Percentiles rank a stretch among this genome's conserved stretches.
Conservation (phyloP, 2,113 vertebrate genomes). For the Siphamia tubifer region DNA sequence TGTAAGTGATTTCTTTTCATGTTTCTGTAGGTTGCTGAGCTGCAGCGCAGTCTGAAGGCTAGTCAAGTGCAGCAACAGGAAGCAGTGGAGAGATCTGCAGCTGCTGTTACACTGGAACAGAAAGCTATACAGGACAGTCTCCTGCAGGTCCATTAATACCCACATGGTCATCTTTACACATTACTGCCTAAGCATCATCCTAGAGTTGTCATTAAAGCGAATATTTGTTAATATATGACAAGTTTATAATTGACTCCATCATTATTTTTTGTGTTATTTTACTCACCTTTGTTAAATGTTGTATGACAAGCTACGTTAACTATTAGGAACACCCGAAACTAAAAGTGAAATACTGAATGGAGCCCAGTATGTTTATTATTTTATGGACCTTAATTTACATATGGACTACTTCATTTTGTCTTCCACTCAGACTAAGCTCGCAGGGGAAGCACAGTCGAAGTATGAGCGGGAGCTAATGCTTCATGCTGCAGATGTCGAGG, state of each 20-base stretch:
- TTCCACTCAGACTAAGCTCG: constrained; percentile 85
- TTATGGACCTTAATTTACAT: too few relatives aligned
- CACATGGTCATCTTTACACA: not conserved
- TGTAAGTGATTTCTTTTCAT: not conserved
- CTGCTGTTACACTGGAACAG: constrained; percentile 87
- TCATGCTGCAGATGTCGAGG: constrained; percentile 94
- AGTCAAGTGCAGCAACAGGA: constrained; percentile 91
- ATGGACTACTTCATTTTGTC: too few relatives aligned
- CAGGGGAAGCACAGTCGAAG: constrained; percentile 92
- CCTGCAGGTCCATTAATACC: constrained; percentile 81
- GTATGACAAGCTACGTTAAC: too few relatives aligned
- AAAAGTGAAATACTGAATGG: too few relatives aligned
- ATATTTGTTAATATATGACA: too few relatives aligned
- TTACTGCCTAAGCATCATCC: too few relatives aligned
- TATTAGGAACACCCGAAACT: too few relatives aligned
- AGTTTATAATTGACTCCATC: too few relatives aligned
- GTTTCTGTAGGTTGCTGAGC: constrained; percentile 82
- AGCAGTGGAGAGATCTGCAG: constrained; percentile 87
- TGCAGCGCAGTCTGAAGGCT: constrained; percentile 85
- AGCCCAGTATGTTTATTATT: too few relatives aligned
- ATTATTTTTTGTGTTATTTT: too few relatives aligned
- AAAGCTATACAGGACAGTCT: constrained; percentile 92
- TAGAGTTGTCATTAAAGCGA: too few relatives aligned
- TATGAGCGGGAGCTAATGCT: constrained; percentile 96
- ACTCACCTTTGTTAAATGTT: too few relatives aligned